Evolutionary conservation across 2,797 vertebrate genomes (phyloP).

Genomic region (Pteropus rufus): DNA sequence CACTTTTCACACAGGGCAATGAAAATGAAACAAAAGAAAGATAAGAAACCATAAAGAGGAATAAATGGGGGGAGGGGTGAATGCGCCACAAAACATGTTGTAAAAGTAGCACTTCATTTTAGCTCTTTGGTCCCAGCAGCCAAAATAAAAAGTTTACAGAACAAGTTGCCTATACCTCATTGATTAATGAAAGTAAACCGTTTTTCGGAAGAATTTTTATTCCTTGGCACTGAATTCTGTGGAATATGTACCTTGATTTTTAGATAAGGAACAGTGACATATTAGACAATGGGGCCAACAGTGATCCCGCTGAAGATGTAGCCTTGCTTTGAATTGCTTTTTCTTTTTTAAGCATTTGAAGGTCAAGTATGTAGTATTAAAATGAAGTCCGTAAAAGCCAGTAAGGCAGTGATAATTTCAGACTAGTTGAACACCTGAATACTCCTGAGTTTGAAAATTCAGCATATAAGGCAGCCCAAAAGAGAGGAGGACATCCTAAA

Average conservation of each 20-base stretch:
- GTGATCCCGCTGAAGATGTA: background rate
- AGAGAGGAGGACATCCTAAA: background rate
- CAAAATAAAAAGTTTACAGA: background rate
- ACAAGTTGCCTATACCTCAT: background rate
- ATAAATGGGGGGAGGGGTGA: background rate
- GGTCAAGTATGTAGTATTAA: background rate
- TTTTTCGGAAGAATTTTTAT: background rate
- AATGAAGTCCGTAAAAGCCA: background rate
- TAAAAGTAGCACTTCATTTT: background rate
- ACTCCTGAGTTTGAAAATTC: background rate
- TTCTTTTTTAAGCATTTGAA: background rate
- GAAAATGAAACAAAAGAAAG: slow-evolving; percentile 36
- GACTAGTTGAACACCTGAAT: background rate
- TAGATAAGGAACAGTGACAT: background rate
- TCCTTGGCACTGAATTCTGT: background rate
- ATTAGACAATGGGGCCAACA: background rate
- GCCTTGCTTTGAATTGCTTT: background rate
- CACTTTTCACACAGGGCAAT: background rate
- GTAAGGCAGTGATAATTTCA: background rate
- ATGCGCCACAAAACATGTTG: background rate
- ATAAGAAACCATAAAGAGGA: background rate
- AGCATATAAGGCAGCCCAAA: background rate
- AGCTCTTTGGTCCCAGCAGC: background rate
- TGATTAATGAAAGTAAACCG: background rate
- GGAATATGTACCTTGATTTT: background rate